Evolutionary conservation across 1,140 invertebrate species (phyloP), one percentile per base, ranked within the genome.

Genomic region (Diorhabda elongata): DNA sequence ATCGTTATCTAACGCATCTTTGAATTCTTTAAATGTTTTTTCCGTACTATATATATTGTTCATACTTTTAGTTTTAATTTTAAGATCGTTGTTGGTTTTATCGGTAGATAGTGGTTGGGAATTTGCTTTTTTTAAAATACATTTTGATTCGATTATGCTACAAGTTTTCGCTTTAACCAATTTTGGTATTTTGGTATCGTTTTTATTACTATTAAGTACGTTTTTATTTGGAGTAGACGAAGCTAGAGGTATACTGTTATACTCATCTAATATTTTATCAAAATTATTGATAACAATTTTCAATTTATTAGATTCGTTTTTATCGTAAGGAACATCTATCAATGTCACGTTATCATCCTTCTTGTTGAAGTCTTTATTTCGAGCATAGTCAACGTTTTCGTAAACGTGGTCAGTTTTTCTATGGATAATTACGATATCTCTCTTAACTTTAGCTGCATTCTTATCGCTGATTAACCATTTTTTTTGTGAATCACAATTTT

Each of bases 201-300:
- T 69, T 61, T 73, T 69, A 4, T 67, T 65, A 77, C 75, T 60
- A 47, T 11, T 43, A 7, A 42, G 42, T 56, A 42, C 44, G 4
- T 58, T 26, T 26, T 44, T 67, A 45, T 9, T 42, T 5, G 64
- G 64, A 3, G 61, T 70, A 9, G 57, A 58, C 7, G 60, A 11
- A 57, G 44, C 66, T 11, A 45, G 11, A 44, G 58, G 58, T 42
- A 68, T 45, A 47, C 61, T 69, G 70, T 76, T 72, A 64, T 76
- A 80, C 63, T 87, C 85, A 42, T 82, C 83, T 64, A 88, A 71
- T 68, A 89, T 87, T 79, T 86, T 87, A 76, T 89, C 88, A 69
- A 89, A 89, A 60, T 85, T 87, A 75, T 88, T 84, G 66, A 89
- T 83, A 43, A 86, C 87, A 61, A 83, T 86, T 71, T 84, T 83